A percentile compares a stretch with the other conserved stretches of the same genome.
phyloP scores from a whole-genome alignment of 1,140 invertebrate species.

The Tribolium castaneum region DNA sequence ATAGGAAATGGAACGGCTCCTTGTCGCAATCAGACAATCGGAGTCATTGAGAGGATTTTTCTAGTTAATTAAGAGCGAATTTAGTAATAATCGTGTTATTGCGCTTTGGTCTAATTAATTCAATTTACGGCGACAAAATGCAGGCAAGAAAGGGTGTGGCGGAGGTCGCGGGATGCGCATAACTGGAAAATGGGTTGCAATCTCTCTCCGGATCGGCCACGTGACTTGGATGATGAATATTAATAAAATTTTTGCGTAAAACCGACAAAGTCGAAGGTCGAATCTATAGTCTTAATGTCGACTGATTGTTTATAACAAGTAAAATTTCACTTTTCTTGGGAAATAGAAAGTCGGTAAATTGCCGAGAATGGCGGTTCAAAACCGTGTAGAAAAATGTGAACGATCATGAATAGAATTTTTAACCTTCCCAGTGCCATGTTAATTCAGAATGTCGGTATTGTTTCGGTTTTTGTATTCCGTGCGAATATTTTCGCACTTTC shows the following conservation, averaged over 20 bases:
- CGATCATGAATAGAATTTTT: slow-evolving; percentile 34
- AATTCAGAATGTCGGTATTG: slow-evolving; percentile 31
- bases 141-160: background rate
- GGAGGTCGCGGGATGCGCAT: background rate
- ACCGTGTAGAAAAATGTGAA: slow-evolving; percentile 48
- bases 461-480: slow-evolving; percentile 37
- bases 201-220: background rate
- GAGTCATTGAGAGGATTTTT: slow-evolving; percentile 13
- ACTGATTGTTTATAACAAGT: slow-evolving; percentile 12
- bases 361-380: slow-evolving; percentile 25
- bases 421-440: slow-evolving; percentile 33
- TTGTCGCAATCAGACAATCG: slow-evolving; percentile 2
- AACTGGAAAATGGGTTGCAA: slow-evolving; percentile 10
- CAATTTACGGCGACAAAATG: background rate
- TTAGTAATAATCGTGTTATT: slow-evolving; percentile 1
- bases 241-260: slow-evolving; percentile 9
- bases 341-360: slow-evolving; percentile 47
- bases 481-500: slow-evolving; percentile 36
- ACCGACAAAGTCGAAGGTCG: slow-evolving; percentile 14
- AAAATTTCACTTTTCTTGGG: slow-evolving; percentile 49
- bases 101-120: slow-evolving; percentile 9
- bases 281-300: slow-evolving; percentile 2
- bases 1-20: background rate
- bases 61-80: background rate
- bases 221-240: slow-evolving; percentile 7